A percentile compares a stretch with the other conserved stretches of the same genome.
Evolutionary conservation across 1,140 invertebrate genomes (phyloP).

Genomic region (Plutomurus gul): DNA sequence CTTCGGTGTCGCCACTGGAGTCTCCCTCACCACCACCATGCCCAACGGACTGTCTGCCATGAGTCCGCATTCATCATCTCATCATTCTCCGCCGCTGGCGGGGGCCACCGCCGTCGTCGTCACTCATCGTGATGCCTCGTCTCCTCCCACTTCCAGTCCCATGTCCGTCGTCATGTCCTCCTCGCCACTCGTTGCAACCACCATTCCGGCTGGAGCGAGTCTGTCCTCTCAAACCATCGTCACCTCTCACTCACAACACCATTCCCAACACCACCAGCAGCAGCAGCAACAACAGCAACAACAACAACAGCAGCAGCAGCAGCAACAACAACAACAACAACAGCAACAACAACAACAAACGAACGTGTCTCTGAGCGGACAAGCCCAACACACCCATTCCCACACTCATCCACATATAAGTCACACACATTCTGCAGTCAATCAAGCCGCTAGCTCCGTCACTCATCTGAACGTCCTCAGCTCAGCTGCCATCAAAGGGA

Average conservation of each 20-base stretch:
- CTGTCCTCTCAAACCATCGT: slow-evolving; percentile 59
- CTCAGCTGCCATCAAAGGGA: slow-evolving; percentile 62
- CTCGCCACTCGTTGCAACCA: slow-evolving; percentile 59
- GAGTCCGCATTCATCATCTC: slow-evolving; percentile 58
- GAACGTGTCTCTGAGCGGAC: no score
- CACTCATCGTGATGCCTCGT: slow-evolving; percentile 48
- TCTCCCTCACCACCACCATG: slow-evolving; percentile 55
- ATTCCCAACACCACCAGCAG: slow-evolving; percentile 46
- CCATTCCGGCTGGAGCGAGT: slow-evolving; percentile 57
- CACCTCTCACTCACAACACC: slow-evolving; percentile 59
- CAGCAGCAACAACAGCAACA: slow-evolving; percentile 56
- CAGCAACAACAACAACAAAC: slow-evolving; percentile 53
- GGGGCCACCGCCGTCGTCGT: slow-evolving; percentile 52
- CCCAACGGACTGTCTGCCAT: slow-evolving; percentile 63
- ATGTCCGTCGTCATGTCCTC: slow-evolving; percentile 52
- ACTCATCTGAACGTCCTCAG: slow-evolving; percentile 48
- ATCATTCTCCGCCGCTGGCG: slow-evolving; percentile 53
- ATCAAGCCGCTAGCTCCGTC: slow-evolving; percentile 31
- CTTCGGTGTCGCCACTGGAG: slow-evolving; percentile 61
- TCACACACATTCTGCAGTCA: slow-evolving; percentile 42
- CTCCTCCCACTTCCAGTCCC: slow-evolving; percentile 49
- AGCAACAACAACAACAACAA: slow-evolving; percentile 55
- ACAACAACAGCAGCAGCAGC: slow-evolving; percentile 43
- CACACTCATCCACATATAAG: slow-evolving; percentile 49
- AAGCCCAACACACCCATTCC: slow-evolving; percentile 52